phyloP scores from a whole-genome alignment of 2,888 invertebrate species.

The Psylliodes chrysocephalus region DNA sequence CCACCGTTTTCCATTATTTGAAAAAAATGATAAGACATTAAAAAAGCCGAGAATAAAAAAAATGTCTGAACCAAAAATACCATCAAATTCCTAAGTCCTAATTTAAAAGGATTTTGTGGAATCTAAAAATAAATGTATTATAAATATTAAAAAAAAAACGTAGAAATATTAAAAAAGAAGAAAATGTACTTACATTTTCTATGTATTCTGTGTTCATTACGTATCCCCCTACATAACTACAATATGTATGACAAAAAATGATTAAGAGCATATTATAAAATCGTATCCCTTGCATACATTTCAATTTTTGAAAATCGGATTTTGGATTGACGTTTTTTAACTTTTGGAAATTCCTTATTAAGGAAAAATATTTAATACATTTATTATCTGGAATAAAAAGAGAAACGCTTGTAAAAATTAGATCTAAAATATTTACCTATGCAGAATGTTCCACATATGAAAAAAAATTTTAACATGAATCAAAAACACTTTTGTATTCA shows the following conservation, averaged over 20 bases:
- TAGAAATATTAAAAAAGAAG: too few relatives aligned
- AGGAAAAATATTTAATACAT: slow-evolving; percentile 42
- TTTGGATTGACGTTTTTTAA: slow-evolving; percentile 29
- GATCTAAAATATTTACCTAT: too few relatives aligned
- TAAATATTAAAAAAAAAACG: too few relatives aligned
- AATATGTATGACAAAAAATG: slow-evolving; percentile 47
- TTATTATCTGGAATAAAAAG: slow-evolving; percentile 33
- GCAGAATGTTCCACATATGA: too few relatives aligned
- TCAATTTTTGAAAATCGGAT: slow-evolving; percentile 44
- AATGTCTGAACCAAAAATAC: slow-evolving; percentile 50
- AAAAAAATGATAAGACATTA: slow-evolving; percentile 48
- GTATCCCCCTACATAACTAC: slow-evolving; percentile 45
- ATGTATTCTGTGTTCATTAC: slow-evolving; percentile 43
- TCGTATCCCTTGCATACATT: slow-evolving; percentile 49
- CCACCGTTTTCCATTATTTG: slow-evolving; percentile 40
- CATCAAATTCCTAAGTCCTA: slow-evolving; percentile 39
- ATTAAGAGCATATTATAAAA: slow-evolving; percentile 48
- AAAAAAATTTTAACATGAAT: too few relatives aligned
- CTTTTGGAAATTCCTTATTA: slow-evolving; percentile 43
- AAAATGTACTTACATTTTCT: slow-evolving; percentile 43
- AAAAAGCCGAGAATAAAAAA: slow-evolving; percentile 48
- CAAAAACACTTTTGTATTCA: too few relatives aligned
- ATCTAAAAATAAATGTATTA: slow-evolving; percentile 39
- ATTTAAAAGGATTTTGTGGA: slow-evolving; percentile 36
- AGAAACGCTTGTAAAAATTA: too few relatives aligned